Percentiles rank a stretch among this genome's conserved stretches.
Conservation (phyloP, 2,797 vertebrate genomes). For the Artibeus lituratus region DNA sequence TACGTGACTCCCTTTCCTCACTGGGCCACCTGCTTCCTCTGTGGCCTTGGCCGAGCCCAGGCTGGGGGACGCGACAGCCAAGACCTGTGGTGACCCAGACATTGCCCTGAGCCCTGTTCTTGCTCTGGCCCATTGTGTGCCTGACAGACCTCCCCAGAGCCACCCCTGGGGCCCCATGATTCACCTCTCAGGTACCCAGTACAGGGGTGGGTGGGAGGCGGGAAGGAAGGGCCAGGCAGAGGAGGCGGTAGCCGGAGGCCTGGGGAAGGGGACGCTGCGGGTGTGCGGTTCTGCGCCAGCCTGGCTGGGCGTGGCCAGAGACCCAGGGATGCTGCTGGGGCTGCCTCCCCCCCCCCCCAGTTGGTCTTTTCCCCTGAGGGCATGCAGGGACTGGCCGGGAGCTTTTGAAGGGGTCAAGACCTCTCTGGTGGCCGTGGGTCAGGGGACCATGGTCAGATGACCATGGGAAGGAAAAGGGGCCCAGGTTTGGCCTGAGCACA, state of each 20-base stretch:
- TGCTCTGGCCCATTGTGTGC: neutral
- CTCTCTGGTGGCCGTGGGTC: neutral
- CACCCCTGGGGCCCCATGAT: neutral
- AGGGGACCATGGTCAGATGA: neutral
- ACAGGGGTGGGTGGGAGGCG: neutral
- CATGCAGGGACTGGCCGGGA: neutral
- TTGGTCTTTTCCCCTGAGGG: neutral
- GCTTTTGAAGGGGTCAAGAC: neutral
- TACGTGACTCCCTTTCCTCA: neutral
- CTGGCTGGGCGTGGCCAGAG: neutral
- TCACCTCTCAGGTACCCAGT: neutral
- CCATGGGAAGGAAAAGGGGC: neutral
- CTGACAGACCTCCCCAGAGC: neutral
- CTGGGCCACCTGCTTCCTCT: neutral
- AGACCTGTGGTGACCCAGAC: neutral
- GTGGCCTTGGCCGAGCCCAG: neutral
- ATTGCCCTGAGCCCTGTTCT: neutral
- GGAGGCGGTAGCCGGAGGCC: neutral
- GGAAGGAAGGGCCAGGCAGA: fast-evolving
- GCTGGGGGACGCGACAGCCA: neutral
- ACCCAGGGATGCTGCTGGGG: neutral
- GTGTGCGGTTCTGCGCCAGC: too few species aligned
- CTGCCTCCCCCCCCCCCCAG: too few species aligned
- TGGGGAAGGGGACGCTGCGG: neutral
- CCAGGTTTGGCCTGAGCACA: neutral